Evolutionary conservation across 2,888 invertebrate species (phyloP).

Genomic region (Stegana nigrithorax): DNA sequence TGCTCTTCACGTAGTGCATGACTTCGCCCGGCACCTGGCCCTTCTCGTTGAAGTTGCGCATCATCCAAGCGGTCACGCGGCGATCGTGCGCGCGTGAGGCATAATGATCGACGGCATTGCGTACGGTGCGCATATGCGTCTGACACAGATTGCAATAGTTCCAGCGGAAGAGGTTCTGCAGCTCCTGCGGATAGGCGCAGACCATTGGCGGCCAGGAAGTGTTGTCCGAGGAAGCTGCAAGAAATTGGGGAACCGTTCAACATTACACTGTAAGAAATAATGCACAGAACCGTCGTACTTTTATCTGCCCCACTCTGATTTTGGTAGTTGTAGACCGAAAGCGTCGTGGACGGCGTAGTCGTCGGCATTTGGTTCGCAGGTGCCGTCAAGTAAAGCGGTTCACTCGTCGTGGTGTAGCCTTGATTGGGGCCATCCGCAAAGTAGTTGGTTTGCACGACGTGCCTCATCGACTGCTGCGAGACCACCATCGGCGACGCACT

Average conservation of each 20-base stretch:
- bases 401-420: not conserved
- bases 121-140: conserved; percentile 37
- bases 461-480: not conserved
- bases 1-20: conserved; percentile 30
- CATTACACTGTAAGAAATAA: too few relatives aligned
- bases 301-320: too few relatives aligned
- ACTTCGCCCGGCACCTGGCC: conserved; percentile 27
- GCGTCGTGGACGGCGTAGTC: too few relatives aligned
- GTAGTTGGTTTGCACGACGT: not conserved
- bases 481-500: too few relatives aligned
- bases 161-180: conserved; percentile 43
- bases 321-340: too few relatives aligned
- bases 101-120: conserved; percentile 47
- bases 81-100: conserved; percentile 41
- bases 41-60: conserved; percentile 27
- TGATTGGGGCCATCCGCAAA: not conserved
- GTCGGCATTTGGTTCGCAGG: too few relatives aligned
- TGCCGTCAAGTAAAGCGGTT: not conserved
- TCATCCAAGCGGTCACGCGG: conserved; percentile 39
- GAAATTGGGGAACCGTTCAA: too few relatives aligned
- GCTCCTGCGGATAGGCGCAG: conserved; percentile 28
- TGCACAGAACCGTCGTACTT: too few relatives aligned
- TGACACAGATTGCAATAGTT: conserved; percentile 42
- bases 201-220: not conserved
- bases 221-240: not conserved